A percentile compares a stretch with the other conserved stretches of the same genome.
Evolutionary conservation across 2,113 vertebrate species (phyloP).

Genomic region (Myocastor coypus): DNA sequence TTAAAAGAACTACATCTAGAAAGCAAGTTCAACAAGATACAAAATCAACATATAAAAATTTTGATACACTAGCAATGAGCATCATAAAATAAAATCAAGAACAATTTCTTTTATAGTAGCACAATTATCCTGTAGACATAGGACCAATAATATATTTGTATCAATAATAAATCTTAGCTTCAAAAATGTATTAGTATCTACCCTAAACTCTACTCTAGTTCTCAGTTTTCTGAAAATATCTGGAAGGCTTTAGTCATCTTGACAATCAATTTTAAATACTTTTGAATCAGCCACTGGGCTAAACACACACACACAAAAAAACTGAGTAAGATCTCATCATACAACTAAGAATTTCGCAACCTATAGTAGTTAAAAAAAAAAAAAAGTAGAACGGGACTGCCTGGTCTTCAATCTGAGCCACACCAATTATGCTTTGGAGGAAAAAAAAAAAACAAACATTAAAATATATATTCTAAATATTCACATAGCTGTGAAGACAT

Average conservation of each 20-base stretch:
- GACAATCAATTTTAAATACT: background rate
- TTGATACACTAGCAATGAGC: background rate
- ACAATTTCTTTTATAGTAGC: background rate
- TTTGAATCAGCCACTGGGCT: background rate
- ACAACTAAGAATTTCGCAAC: background rate
- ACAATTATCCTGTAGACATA: background rate
- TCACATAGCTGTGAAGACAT: background rate
- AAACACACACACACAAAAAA: background rate
- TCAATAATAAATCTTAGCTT: background rate
- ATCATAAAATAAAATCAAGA: background rate
- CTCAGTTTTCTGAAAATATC: background rate
- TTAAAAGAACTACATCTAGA: background rate
- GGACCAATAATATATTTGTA: too few species aligned
- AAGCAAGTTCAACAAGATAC: background rate
- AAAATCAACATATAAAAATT: background rate
- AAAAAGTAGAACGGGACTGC: background rate
- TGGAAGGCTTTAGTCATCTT: background rate
- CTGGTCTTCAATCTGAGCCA: background rate
- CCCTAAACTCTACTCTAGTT: background rate
- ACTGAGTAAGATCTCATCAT: background rate
- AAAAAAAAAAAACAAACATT: background rate
- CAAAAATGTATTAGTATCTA: background rate
- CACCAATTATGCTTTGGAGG: background rate
- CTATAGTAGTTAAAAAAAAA: background rate
- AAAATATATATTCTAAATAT: background rate